phyloP scores from a whole-genome alignment of 2,113 vertebrate species.

The Patagioenas fasciata region DNA sequence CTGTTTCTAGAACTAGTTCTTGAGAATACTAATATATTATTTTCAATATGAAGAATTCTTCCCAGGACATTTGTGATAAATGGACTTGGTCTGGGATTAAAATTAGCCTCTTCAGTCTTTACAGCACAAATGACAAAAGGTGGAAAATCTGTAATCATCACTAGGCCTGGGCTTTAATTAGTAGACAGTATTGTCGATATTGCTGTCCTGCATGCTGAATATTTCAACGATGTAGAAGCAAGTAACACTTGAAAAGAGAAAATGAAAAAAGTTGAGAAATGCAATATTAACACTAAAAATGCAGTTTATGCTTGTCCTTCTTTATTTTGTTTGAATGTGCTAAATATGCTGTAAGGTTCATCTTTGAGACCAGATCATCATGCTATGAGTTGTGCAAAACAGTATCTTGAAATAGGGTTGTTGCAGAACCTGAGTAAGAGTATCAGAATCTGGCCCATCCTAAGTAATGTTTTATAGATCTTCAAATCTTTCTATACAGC shows the following conservation, averaged over 20 bases:
- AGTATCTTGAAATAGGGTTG: not conserved
- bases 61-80: not conserved
- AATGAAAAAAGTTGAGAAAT: not conserved
- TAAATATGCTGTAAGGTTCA: slow-evolving; percentile 38
- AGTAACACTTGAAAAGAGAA: not conserved
- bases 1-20: not conserved
- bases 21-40: not conserved
- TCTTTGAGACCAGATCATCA: slow-evolving; percentile 2
- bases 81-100: not conserved
- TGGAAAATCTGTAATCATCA: not conserved
- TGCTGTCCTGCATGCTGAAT: not conserved
- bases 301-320: not conserved
- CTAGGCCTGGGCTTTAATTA: not conserved
- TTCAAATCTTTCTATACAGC: slow-evolving; percentile 75
- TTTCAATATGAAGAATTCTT: not conserved
- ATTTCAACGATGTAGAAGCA: slow-evolving; percentile 6
- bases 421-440: not conserved
- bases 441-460: slow-evolving; percentile 15
- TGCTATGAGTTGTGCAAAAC: not conserved
- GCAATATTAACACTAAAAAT: not conserved
- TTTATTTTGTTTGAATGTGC: not conserved
- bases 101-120: not conserved
- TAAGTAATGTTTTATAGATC: slow-evolving; percentile 71
- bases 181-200: not conserved
- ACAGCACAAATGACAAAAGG: not conserved